These are phyloP conservation scores for Tamandua tetradactyla DNA, from an alignment of 2,797 vertebrate genomes.

Conservation along the genomic window DNA sequence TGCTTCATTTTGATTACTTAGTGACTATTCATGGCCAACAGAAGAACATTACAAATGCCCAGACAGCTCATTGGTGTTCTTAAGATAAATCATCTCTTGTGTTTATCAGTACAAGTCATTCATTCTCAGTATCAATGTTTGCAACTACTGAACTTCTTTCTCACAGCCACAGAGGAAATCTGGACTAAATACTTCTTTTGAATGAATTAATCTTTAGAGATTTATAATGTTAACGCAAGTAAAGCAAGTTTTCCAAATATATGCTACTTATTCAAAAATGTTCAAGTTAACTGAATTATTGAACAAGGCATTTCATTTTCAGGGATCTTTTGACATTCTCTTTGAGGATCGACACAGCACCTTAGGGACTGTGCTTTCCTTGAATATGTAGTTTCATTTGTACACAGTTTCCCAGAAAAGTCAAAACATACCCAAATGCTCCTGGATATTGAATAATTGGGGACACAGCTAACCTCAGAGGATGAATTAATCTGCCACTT, in stretches of 20 bases:
- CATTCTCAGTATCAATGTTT: constrained; percentile 47
- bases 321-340: constrained; percentile 26
- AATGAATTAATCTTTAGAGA: constrained; percentile 43
- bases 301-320: constrained; percentile 40
- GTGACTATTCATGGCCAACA: neutral
- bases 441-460: neutral
- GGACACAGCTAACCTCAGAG: neutral
- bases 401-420: constrained; percentile 26
- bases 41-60: constrained; percentile 56
- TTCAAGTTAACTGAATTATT: constrained; percentile 42
- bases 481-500: neutral
- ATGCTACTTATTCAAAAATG: neutral
- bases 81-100: constrained; percentile 37
- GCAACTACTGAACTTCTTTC: constrained; percentile 27
- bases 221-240: constrained; percentile 36
- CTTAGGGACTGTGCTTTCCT: constrained; percentile 19
- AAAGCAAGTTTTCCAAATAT: neutral
- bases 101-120: constrained; percentile 66
- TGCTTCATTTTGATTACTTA: constrained; percentile 40
- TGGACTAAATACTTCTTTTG: constrained; percentile 38
- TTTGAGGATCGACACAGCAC: neutral
- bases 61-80: constrained; percentile 53
- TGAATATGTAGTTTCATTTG: constrained; percentile 32
- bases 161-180: constrained; percentile 36
- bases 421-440: neutral